Evolutionary conservation across 1,140 invertebrate species (phyloP), one percentile per base, ranked within the genome.

Genomic region (Panagrolaimus sp.): DNA sequence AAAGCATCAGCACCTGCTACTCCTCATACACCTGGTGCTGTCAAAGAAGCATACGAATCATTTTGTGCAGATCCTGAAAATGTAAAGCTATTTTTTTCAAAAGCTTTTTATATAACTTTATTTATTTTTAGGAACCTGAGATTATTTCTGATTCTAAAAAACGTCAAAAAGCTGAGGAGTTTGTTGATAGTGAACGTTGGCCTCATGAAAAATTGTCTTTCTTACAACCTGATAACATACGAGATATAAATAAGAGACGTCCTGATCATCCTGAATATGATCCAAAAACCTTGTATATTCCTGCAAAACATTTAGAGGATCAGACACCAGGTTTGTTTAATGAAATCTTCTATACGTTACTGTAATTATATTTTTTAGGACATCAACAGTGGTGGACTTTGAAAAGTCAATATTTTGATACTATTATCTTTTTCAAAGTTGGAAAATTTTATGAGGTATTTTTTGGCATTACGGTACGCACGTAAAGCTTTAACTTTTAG

Each of bases 341-440:
- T 45, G 64, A 63, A 20, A 62, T 65, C n/a, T n/a, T n/a, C n/a
- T 65, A 61, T 25, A 27, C 42, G 48, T 71, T 63, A 46, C 9
- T 5, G 47, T 63, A 66, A 57, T n/a, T 43, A 65, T 62, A 57
- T 38, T 45, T 63, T 68, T 78, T 91, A 91, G 91, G 89, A 1
- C 90, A 94, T 86, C 87, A 88, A 9, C 96, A 98, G 79, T 99
- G 96, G 96, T 99, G 96, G 96, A 88, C 90, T 9, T 85, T 99
- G 69, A 99, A 99, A 84, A 86, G 89, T 0, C 83, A 89, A 42
- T 88, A 96, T 84, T 96, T 88, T 84, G 94, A 98, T 82, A 91
- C 91, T 71, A 88, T 99, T 43, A 84, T 99, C 0, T 98, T 98
- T 84, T 98, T 98, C 83, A 98, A 98, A 83, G 86, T 87, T 67